Evolutionary conservation across 2,888 invertebrate genomes (phyloP), one percentile per base, ranked within the genome.

Genomic region (Cybosia mesomella): DNA sequence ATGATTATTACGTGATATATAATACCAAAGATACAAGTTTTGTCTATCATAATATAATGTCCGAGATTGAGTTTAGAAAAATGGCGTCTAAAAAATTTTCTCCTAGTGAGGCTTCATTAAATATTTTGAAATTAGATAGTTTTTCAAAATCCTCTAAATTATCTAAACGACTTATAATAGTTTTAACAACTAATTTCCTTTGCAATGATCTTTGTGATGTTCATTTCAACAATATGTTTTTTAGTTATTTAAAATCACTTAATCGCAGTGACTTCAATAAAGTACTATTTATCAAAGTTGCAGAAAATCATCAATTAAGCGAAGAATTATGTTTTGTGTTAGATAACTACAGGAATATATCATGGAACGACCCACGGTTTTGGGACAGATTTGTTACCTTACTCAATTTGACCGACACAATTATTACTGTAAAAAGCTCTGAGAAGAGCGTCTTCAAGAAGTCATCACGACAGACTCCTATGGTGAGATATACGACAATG

Each of bases 1-100:
- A 97, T 90, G 98, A 98, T 89, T 98, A 98, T 74, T 98, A 98
- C 92, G 96, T 98, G 89, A 97, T 98, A 83, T 98, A 98, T 92
- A 97, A 97, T 92, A 96, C 97, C 89, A 96, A 97, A 90, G 98
- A 98, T 96, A 97, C 94, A 85, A 96, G 94, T 95, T 97, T 95
- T 76, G 95, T 96, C 91, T 97, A 91, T 91, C 96, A 91, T 95
- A 97, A 94, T 93, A 96, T 95, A 83, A 97, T 94, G 95, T 96
- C 89, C 80, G 97, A 97, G 85, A 92, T 98, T 76, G 98, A 98
- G 86, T 94, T 92, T 79, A 89, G 95, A 78, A 97, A 97, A 89
- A 96, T 97, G 81, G 93, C 96, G 13, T 93, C 97, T 4, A 97
- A 97, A 96, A 96, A 97, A 58, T 96, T 96, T 86, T 95, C 97